Evolutionary conservation across 2,797 vertebrate species (phyloP), one percentile per base, ranked within the genome.

Genomic region (Babyrousa celebensis): DNA sequence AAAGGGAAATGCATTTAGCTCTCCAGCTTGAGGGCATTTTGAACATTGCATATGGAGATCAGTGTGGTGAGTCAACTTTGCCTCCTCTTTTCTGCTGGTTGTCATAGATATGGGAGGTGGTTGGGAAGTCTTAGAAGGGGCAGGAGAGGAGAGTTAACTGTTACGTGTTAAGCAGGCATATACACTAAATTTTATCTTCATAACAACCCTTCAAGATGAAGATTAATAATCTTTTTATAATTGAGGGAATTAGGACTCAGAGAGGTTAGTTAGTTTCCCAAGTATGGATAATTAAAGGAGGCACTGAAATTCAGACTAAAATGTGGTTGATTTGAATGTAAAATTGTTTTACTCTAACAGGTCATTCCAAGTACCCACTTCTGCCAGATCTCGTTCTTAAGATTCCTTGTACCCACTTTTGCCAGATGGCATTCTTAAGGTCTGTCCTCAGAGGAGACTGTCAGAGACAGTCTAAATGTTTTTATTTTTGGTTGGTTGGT

Each of bases 181-280:
- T 71, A n/a, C 2, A 48, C 67, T 80, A 40, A 52, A 75, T 71
- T 71, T 88, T 78, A 75, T 72, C 27, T 79, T 91, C 23, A 21
- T 63, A 85, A 77, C 18, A 89, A 67, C 8, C 1, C 23, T 94
- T 89, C 48, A 89, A 91, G 40, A n/a, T 67, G 65, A 89, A 77
- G 5, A 63, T 83, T 40, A 72, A 84, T 83, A 75, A 77, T 94
- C 12, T 80, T 93, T 92, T 89, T 56, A 52, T 23, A 75, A 32
- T 48, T 77, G 83, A 88, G 67, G 25, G 4, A 65, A 77, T 52
- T 94, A 36, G 62, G 20, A 32, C 12, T 93, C 60, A 29, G 40
- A 70, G 77, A 77, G n/a, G 20, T 60, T 12, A 68, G 65, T 65
- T 72, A 67, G 60, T 60, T 77, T 84, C n/a, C 40, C 32, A 85